phyloP scores from a whole-genome alignment of 35 echinoderm and acorn worm genomes.

The Chiridota heheva region DNA sequence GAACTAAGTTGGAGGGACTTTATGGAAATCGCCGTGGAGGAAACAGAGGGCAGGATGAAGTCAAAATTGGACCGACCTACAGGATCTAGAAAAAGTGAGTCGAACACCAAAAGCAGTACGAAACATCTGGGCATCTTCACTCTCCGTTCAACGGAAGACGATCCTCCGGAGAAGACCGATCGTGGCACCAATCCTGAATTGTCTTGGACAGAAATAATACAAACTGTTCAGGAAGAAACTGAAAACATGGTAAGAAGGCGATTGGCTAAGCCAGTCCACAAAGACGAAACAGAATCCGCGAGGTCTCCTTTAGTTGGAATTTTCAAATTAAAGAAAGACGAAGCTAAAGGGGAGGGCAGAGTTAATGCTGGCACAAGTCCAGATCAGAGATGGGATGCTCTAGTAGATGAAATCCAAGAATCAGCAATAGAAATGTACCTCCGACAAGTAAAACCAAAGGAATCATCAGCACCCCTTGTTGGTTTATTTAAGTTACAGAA shows the following conservation, averaged over 20 bases:
- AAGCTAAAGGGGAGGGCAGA: neutral
- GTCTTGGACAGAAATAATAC: constrained; percentile 20
- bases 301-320: constrained; percentile 21
- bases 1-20: constrained; percentile 46
- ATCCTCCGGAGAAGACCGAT: neutral
- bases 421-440: constrained; percentile 9
- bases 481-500: constrained; percentile 44
- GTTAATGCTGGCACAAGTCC: neutral
- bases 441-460: neutral
- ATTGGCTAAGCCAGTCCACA: neutral
- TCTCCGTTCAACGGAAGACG: too few species aligned
- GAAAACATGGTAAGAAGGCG: constrained; percentile 43
- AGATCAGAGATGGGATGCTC: neutral
- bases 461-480: neutral
- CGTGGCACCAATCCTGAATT: constrained; percentile 21
- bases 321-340: constrained; percentile 32
- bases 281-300: constrained; percentile 28
- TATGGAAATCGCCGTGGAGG: constrained; percentile 22
- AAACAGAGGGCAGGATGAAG: constrained; percentile 36
- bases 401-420: constrained; percentile 29
- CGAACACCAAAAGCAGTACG: too few species aligned
- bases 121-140: too few species aligned
- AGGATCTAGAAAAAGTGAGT: too few species aligned
- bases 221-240: constrained; percentile 24
- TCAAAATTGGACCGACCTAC: constrained; percentile 16